These are phyloP conservation scores for Chlorops oryzae DNA, from an alignment of 1,140 invertebrate genomes.

Conservation along the genomic window DNA sequence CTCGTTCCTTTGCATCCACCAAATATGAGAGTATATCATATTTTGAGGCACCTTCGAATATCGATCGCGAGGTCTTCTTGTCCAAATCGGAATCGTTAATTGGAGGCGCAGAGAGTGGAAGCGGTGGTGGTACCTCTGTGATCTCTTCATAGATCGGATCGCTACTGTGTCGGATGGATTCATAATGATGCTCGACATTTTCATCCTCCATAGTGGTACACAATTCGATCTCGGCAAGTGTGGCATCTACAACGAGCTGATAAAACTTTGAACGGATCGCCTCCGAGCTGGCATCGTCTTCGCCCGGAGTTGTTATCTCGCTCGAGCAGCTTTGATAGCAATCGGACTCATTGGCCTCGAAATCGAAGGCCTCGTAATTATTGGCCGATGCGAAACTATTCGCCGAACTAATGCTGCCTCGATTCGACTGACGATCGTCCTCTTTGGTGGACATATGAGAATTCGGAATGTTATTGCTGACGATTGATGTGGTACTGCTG, in stretches of 20 bases:
- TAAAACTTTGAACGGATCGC: slow-evolving; percentile 61
- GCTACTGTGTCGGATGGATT: slow-evolving; percentile 62
- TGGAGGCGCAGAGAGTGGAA: slow-evolving; percentile 68
- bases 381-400: slow-evolving; percentile 50
- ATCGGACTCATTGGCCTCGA: slow-evolving; percentile 52
- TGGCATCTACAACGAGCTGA: slow-evolving; percentile 61
- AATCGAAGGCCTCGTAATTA: slow-evolving; percentile 51
- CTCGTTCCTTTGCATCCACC: slow-evolving; percentile 74
- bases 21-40: slow-evolving; percentile 84
- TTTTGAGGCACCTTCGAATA: slow-evolving; percentile 79
- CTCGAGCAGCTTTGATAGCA: slow-evolving; percentile 61
- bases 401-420: slow-evolving; percentile 50
- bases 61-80: slow-evolving; percentile 60
- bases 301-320: slow-evolving; percentile 54
- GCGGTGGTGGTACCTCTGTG: slow-evolving; percentile 67
- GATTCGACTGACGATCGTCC: slow-evolving; percentile 42
- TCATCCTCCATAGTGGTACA: slow-evolving; percentile 51
- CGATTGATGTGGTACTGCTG: background rate
- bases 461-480: slow-evolving; percentile 1
- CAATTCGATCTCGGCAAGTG: slow-evolving; percentile 57
- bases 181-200: slow-evolving; percentile 62
- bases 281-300: slow-evolving; percentile 30
- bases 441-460: slow-evolving; percentile 30
- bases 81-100: slow-evolving; percentile 59
- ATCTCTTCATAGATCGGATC: slow-evolving; percentile 89